Percentiles rank a stretch among this genome's conserved stretches.
These are phyloP conservation scores for Apamea anceps DNA, from an alignment of 2,888 invertebrate species.

Conservation along the genomic window DNA sequence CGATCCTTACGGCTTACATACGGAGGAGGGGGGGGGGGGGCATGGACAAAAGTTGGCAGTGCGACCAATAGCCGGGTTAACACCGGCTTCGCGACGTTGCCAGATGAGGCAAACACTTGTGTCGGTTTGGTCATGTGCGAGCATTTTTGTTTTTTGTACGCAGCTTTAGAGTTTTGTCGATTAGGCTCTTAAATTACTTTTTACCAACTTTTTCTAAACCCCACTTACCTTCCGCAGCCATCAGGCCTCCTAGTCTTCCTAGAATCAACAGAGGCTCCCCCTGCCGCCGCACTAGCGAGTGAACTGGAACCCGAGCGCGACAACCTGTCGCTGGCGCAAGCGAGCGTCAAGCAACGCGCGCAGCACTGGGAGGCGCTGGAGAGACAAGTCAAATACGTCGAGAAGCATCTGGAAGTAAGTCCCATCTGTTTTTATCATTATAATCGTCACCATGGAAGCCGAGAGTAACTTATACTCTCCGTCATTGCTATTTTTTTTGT, in stretches of 20 bases:
- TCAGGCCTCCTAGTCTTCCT: slow-evolving; percentile 97
- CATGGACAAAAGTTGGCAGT: background rate
- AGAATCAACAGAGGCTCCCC: slow-evolving; percentile 96
- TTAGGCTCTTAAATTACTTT: background rate
- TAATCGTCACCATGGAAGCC: too few relatives aligned
- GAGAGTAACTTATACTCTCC: too few relatives aligned
- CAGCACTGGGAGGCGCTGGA: slow-evolving; percentile 93
- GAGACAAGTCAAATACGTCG: slow-evolving; percentile 93
- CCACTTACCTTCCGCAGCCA: slow-evolving; percentile 91
- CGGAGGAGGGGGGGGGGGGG: too few relatives aligned
- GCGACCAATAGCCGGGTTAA: background rate
- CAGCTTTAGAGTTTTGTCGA: background rate
- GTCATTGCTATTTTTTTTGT: too few relatives aligned
- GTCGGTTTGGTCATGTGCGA: too few relatives aligned
- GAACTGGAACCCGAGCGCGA: slow-evolving; percentile 95
- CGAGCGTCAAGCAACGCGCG: slow-evolving; percentile 92
- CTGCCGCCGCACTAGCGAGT: slow-evolving; percentile 93
- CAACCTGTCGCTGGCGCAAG: slow-evolving; percentile 98
- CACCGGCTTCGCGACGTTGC: background rate
- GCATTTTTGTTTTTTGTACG: background rate
- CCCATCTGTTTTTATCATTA: background rate
- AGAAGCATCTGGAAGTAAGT: slow-evolving; percentile 94
- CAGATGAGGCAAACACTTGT: background rate
- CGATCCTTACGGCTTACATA: too few relatives aligned
- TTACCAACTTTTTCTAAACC: background rate